Evolutionary conservation across 2,888 invertebrate species (phyloP).

Genomic region (Apamea monoglypha): DNA sequence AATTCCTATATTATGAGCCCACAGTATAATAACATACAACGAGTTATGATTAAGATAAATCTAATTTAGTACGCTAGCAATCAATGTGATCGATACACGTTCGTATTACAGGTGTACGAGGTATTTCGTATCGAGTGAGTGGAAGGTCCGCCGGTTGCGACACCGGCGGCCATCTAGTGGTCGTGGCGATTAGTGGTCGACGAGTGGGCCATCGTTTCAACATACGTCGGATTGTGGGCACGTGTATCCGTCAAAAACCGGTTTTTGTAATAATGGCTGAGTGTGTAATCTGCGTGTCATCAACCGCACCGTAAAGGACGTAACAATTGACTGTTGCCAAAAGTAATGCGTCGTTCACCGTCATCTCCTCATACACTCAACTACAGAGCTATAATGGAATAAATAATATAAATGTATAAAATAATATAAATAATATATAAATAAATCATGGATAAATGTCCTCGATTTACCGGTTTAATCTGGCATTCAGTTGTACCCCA

Average conservation of each 20-base stretch:
- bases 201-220: conserved; percentile 87
- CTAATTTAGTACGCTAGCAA: conserved; percentile 56
- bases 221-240: conserved; percentile 81
- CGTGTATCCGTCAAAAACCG: conserved; percentile 78
- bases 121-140: conserved; percentile 86
- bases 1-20: conserved; percentile 5
- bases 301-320: conserved; percentile 60
- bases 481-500: conserved; percentile 19
- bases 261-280: conserved; percentile 73
- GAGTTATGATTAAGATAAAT: conserved; percentile 50
- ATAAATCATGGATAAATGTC: conserved; percentile 10
- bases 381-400: not conserved
- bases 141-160: conserved; percentile 86
- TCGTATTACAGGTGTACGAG: conserved; percentile 78
- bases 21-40: conserved; percentile 28
- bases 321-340: conserved; percentile 14
- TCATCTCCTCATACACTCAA: not conserved
- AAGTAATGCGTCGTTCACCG: conserved; percentile 4
- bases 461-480: conserved; percentile 43
- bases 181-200: conserved; percentile 86
- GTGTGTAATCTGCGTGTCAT: conserved; percentile 72
- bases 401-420: too few relatives aligned
- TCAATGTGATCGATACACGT: conserved; percentile 76
- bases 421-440: too few relatives aligned
- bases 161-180: conserved; percentile 85